Base-by-base conservation (phyloP, 2,888 invertebrate genomes). In the Napeogenes inachia region DNA sequence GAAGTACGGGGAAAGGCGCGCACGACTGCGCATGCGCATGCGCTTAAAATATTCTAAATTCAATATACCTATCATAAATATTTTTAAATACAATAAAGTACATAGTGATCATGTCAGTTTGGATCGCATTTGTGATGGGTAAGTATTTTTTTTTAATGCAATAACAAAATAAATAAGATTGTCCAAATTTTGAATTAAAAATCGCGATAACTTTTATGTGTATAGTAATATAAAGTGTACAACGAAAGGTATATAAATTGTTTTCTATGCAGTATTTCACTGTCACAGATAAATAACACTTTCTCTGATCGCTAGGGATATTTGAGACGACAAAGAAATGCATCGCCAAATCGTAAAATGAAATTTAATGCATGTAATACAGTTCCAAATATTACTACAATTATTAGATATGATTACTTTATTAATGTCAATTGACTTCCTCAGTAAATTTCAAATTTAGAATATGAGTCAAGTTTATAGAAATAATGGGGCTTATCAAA, bases 1-100 rank as follows among this genome's bases (percentile, higher is more conserved):
- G 60, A 64, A 47, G 62, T 50, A 59, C 63, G 60, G 64, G 61
- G 65, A 57, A 57, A 62, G 59, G 70, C 59, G 68, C 67, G 72
- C 68, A 70, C 71, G 72, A 59, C 50, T 66, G 64, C 61, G 56
- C 46, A 54, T 32, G 56, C 45, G 55, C 33, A 35, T 46, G 21
- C 55, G 45, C 10, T 57, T 32, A 53, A 38, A 58, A 58, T 61
- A 59, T 56, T 47, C 45, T 58, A 61, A 61, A 45, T 42, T 35
- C 53, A 13, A 45, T 8, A 13, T 56, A 10, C 5, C 45, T 42
- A 50, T 50, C 5, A 35, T 55, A n/a, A 35, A 12, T 47, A 45
- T 8, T 54, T 33, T 54, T 21, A 59, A 33, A 50, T 30, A 33
- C 21, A n/a, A 45, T 60, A 35, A 35, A 21, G 56, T 61, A 13